phyloP scores from a whole-genome alignment of 2,113 vertebrate species.

The Orthonyx spaldingii region DNA sequence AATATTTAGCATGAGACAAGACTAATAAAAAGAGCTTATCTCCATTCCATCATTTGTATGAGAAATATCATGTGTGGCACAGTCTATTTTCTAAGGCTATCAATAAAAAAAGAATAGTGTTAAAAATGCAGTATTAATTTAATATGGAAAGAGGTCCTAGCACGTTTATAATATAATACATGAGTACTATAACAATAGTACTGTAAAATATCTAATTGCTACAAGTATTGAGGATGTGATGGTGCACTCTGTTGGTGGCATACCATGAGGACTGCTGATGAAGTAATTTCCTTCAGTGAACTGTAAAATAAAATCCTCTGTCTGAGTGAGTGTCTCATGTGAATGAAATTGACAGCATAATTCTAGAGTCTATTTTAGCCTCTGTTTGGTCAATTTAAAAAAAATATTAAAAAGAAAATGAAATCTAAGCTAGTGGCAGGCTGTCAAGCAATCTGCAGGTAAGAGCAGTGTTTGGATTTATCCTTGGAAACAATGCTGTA shows the following conservation, averaged over 20 bases:
- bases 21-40: neutral
- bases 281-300: neutral
- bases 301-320: neutral
- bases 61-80: neutral
- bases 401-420: neutral
- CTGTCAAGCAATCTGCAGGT: neutral
- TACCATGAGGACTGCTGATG: neutral
- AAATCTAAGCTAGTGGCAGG: neutral
- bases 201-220: neutral
- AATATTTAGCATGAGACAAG: neutral
- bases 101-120: neutral
- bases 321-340: neutral
- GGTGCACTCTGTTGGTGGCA: neutral
- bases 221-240: neutral
- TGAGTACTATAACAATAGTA: neutral
- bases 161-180: neutral
- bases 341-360: neutral
- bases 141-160: neutral
- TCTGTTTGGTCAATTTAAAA: slow-evolving; percentile 9
- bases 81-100: neutral
- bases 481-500: neutral
- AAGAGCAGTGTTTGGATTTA: neutral
- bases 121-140: neutral
- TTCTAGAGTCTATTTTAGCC: neutral
- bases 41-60: neutral